Percentiles rank a stretch among this genome's conserved stretches.
Conservation (phyloP, 2,797 vertebrate species). For the Sylvia borin region DNA sequence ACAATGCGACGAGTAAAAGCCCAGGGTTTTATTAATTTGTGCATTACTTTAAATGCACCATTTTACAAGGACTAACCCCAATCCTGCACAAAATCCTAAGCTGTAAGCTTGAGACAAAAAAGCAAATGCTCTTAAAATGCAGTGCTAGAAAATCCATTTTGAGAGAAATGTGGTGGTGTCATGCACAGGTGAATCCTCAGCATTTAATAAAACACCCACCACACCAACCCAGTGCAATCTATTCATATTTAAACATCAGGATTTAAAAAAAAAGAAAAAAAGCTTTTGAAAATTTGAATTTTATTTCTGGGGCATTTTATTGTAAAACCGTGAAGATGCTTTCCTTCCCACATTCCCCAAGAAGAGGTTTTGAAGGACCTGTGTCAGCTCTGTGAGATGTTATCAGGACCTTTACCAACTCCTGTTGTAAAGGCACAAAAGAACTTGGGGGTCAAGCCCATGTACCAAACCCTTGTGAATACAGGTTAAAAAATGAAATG, state of each 20-base stretch:
- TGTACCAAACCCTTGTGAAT: not conserved
- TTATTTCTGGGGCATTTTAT: not conserved
- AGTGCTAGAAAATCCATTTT: not conserved
- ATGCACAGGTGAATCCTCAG: slow-evolving; percentile 3
- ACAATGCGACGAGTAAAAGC: not conserved
- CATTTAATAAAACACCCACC: not conserved
- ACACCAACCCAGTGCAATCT: not conserved
- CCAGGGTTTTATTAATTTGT: slow-evolving; percentile 45
- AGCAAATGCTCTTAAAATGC: slow-evolving; percentile 34
- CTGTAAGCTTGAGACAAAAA: slow-evolving; percentile 54
- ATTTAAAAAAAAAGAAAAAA: not conserved
- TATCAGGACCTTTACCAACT: not conserved
- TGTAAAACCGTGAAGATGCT: not conserved
- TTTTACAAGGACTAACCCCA: slow-evolving; percentile 49
- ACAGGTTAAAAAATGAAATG: not conserved
- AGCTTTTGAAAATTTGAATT: not conserved
- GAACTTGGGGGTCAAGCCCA: not conserved
- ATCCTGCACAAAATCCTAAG: slow-evolving; percentile 64
- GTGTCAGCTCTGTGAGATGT: not conserved
- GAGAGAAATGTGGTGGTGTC: not conserved
- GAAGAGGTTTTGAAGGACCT: not conserved
- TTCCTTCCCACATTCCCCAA: not conserved
- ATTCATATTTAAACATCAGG: not conserved
- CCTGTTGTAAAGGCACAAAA: not conserved
- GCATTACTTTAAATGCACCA: slow-evolving; percentile 26